A percentile compares a stretch with the other conserved stretches of the same genome.
These are phyloP conservation scores for Vulpes vulpes DNA, from an alignment of 2,113 vertebrate genomes.

Conservation along the genomic window DNA sequence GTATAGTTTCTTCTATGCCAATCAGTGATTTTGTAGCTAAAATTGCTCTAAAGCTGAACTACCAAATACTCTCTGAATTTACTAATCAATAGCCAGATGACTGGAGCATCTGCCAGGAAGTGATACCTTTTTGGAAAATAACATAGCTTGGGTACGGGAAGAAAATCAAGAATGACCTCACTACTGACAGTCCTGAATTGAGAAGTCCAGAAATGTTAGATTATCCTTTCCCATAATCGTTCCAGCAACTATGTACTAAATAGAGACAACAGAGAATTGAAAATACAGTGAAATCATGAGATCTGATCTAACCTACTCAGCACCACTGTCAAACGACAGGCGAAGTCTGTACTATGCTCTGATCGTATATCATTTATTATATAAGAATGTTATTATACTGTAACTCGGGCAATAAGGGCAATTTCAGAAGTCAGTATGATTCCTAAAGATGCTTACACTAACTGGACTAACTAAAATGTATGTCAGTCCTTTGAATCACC, in stretches of 20 bases:
- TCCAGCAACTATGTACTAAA: background rate
- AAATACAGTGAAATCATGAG: background rate
- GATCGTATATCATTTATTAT: background rate
- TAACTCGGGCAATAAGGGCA: background rate
- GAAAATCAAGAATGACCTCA: background rate
- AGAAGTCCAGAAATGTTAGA: constrained; percentile 31
- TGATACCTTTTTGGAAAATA: background rate
- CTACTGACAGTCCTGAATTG: background rate
- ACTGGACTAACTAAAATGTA: background rate
- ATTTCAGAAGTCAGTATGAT: background rate
- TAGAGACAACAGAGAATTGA: background rate
- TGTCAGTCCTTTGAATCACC: background rate
- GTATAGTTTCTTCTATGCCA: background rate
- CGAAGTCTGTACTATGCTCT: background rate
- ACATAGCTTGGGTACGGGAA: background rate
- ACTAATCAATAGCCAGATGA: background rate
- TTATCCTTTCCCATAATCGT: constrained; percentile 10
- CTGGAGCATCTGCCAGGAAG: background rate
- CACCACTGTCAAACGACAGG: background rate
- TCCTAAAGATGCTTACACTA: background rate
- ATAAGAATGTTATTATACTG: background rate
- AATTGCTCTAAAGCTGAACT: background rate
- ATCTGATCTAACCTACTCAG: background rate
- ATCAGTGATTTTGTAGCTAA: constrained; percentile 37
- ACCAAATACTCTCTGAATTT: constrained; percentile 5